These are phyloP conservation scores for Pelodiscus sinensis DNA, from an alignment of 2,113 vertebrate species.

Conservation along the genomic window DNA sequence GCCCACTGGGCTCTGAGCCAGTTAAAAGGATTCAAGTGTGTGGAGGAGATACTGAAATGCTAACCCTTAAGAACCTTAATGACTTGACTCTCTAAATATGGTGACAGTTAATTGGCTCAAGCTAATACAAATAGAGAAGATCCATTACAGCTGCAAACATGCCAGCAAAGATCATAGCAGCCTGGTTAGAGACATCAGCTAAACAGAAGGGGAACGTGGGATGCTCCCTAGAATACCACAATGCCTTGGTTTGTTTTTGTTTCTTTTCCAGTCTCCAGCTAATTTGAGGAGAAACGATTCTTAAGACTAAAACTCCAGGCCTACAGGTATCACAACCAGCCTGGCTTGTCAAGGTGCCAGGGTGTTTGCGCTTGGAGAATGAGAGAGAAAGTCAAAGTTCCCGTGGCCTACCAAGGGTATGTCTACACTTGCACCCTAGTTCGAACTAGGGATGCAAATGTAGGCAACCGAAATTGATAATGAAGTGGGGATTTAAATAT, in stretches of 20 bases:
- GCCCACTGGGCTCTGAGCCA: slow-evolving; percentile 37
- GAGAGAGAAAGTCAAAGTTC: slow-evolving; percentile 38
- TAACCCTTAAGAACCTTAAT: not conserved
- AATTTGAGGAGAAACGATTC: slow-evolving; percentile 49
- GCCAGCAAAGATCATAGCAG: not conserved
- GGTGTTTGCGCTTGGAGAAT: slow-evolving; percentile 13
- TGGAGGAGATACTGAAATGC: slow-evolving; percentile 15
- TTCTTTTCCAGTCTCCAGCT: slow-evolving; percentile 14
- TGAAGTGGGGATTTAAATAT: too few relatives aligned
- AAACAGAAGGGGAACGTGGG: not conserved
- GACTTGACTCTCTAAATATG: slow-evolving; percentile 19
- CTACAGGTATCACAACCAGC: not conserved
- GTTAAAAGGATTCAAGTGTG: slow-evolving; percentile 16
- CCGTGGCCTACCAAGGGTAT: slow-evolving; percentile 26
- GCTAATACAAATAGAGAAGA: not conserved
- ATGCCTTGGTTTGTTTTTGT: not conserved
- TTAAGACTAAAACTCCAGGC: slow-evolving; percentile 8
- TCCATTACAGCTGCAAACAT: slow-evolving; percentile 17
- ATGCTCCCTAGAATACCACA: not conserved
- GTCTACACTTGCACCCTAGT: too few relatives aligned
- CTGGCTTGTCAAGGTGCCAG: not conserved
- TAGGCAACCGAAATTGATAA: too few relatives aligned
- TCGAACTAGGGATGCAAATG: too few relatives aligned
- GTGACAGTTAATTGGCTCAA: slow-evolving; percentile 46
- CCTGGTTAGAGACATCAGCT: not conserved